phyloP scores from a whole-genome alignment of 2,888 invertebrate species.

The Corbicula japonica region DNA sequence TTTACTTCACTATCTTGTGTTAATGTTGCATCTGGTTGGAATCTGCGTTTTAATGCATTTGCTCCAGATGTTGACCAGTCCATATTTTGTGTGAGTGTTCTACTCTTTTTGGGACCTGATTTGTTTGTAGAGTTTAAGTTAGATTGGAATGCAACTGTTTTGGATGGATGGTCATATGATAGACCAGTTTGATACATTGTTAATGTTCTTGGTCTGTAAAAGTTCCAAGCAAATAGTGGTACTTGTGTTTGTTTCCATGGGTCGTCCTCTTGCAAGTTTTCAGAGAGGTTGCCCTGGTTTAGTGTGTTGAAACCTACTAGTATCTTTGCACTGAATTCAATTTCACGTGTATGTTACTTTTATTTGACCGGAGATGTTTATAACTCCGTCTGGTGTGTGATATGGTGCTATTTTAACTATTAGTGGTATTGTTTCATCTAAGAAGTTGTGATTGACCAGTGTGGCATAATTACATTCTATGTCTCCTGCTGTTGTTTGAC shows the following conservation, averaged over 20 bases:
- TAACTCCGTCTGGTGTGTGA: slow-evolving; percentile 1
- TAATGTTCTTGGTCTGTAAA: slow-evolving; percentile 20
- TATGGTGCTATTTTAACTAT: slow-evolving; percentile 29
- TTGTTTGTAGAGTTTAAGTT: no score
- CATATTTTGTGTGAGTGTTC: no score
- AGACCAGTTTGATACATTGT: slow-evolving; percentile 21
- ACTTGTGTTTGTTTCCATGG: neutral
- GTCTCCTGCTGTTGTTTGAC: slow-evolving; percentile 11
- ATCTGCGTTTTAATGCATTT: no score
- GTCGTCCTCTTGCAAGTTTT: neutral
- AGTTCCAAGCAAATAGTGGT: neutral
- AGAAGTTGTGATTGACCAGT: slow-evolving; percentile 34
- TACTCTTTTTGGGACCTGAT: no score
- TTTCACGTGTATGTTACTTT: slow-evolving; percentile 12
- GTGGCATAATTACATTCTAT: slow-evolving; percentile 32
- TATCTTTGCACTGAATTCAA: neutral
- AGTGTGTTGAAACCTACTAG: slow-evolving; percentile 9
- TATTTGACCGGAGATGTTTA: slow-evolving; percentile 28
- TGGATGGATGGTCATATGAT: neutral
- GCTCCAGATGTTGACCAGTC: no score
- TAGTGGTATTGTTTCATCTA: slow-evolving; percentile 30
- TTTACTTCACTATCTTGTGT: no score
- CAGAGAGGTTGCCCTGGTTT: neutral
- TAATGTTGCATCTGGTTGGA: no score
- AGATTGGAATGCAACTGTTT: no score